These are phyloP conservation scores for Globicephala melas DNA, from an alignment of 2,113 vertebrate species.

Conservation along the genomic window DNA sequence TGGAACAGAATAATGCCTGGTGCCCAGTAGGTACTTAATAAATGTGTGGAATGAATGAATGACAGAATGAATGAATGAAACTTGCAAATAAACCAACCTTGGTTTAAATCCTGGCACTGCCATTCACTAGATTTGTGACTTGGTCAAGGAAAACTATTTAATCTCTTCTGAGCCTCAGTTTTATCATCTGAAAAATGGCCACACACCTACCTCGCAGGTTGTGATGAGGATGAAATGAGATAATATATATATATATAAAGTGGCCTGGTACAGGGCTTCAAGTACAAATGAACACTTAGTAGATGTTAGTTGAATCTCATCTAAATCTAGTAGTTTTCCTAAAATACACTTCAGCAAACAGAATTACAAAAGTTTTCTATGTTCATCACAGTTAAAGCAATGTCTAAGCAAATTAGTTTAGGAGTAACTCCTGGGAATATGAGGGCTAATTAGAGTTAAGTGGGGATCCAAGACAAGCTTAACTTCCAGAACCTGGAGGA, in stretches of 20 bases:
- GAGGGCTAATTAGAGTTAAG: conserved; percentile 61
- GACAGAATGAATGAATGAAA: background rate
- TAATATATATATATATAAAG: background rate
- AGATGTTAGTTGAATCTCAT: background rate
- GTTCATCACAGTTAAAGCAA: conserved; percentile 62
- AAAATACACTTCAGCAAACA: conserved; percentile 54
- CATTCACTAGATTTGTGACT: background rate
- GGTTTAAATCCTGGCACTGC: background rate
- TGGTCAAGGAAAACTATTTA: conserved; percentile 1
- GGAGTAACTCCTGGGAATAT: conserved; percentile 53
- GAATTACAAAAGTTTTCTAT: conserved; percentile 47
- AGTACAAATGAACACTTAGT: background rate
- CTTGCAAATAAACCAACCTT: background rate
- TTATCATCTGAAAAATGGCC: background rate
- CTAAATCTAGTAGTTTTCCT: conserved; percentile 47
- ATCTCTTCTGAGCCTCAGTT: background rate
- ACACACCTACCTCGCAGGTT: background rate
- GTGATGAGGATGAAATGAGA: background rate
- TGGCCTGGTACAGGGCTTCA: background rate
- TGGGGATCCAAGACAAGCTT: conserved; percentile 53
- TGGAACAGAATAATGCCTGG: background rate
- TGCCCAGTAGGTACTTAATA: background rate
- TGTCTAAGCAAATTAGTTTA: conserved; percentile 72
- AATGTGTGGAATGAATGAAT: background rate
- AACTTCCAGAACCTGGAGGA: conserved; percentile 48